Evolutionary conservation across 53 echinoderm and acorn worm species (phyloP), one percentile per base, ranked within the genome.

Genomic region (Holothuria scabra): DNA sequence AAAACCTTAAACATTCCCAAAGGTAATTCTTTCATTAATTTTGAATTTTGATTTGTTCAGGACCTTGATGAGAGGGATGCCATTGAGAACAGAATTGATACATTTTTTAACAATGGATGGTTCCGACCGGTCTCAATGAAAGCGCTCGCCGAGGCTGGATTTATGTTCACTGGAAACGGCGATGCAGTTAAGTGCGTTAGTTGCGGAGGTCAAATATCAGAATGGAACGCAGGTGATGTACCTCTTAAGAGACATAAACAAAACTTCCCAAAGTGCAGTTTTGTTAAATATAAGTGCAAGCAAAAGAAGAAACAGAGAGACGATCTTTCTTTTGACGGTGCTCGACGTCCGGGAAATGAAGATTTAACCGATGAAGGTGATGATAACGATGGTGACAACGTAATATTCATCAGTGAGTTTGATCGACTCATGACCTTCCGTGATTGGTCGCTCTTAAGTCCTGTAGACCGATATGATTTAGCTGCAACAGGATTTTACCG

Each of bases 401-500:
- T 46, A 19, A 25, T 71, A 8, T 71, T 71, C 6, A 9, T 0
- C 10, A 71, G 71, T 0, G 71, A 71, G 49, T 71, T 71, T 22
- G 48, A 71, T 28, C 44, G 71, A 44, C 46, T 71, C 2, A 48
- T 71, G 22, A 46, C 71, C 0, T 71, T 71, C 20, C 4, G 48
- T 10, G 48, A 71, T 1, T 71, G 71, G 71, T 48, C 49, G 8
- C 8, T 71, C 5, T 46, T 24, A 12, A 71, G 71, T 44, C 46
- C 46, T 10, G 71, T 71, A 12, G 71, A 71, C 34, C 9, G 23
- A 23, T 71, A 44, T 25, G 71, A 71, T 26, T 21, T 71, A 20
- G 71, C 71, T 12, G 41, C 71, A 7, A 22, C 44, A 22, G 71
- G 71, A n/a, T 71, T 71, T 26, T 71, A 71, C 12, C 26, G 71